Evolutionary conservation across 2,888 invertebrate species (phyloP), one percentile per base, ranked within the genome.

Genomic region (Monopis laevigella): DNA sequence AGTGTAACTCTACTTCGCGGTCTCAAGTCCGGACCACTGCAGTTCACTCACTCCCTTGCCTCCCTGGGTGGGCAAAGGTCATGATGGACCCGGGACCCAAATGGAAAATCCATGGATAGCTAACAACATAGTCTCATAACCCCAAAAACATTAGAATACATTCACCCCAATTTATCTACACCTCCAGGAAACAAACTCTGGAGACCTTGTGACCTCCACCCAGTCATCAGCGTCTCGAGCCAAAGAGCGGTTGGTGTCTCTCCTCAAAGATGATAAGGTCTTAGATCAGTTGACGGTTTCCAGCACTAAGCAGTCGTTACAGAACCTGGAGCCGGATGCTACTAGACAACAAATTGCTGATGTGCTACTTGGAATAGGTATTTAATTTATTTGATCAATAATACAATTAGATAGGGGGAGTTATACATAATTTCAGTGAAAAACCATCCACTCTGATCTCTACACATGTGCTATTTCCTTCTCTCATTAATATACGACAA

Each of bases 151-250:
- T n/a, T n/a, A n/a, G n/a, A n/a, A n/a, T n/a, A n/a, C n/a, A n/a
- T 7, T 21, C 24, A 8, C 6, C 24, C 8, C 6, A 21, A 7
- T 21, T 7, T 5, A 8, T 21, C 24, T 21, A 21, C 24, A 5
- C 11, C 28, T 32, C 8, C 32, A 86, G 84, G 67, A 73, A n/a
- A 88, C 92, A 3, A 82, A 86, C 54, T 86, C 90, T 0, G 93
- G 93, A 0, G 92, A 94, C 65, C 74, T 93, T 30, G 57, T 94
- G 5, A 87, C 90, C 0, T 80, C 78, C 2, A 85, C 82, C 7
- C 72, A 80, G 30, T 57, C 84, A 0, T 78, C 84, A 0, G 82
- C 86, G 0, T 78, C 66, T 43, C 78, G 75, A 30, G 91, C 90
- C 0, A 84, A 84, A n/a, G 38, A 27, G n/a, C 13, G 35, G 2